Conservation (phyloP, 2,113 vertebrate genomes). For the Cebus imitator region DNA sequence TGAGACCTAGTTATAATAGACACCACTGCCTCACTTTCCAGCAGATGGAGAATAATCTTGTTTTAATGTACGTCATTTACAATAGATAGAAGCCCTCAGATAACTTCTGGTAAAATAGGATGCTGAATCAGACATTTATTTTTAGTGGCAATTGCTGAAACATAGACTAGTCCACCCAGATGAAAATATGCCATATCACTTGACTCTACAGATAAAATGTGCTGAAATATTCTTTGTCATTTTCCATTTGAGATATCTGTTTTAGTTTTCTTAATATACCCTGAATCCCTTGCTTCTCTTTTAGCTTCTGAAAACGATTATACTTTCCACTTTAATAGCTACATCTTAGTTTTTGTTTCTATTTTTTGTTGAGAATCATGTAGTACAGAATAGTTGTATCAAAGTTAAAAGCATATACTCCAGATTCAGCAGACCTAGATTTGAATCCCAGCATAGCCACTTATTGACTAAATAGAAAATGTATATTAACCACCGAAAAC, state of each 20-base stretch:
- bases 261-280: not conserved
- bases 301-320: not conserved
- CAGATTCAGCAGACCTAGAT: not conserved
- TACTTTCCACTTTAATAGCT: not conserved
- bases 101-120: slow-evolving; percentile 43
- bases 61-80: slow-evolving; percentile 24
- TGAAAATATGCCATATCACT: not conserved
- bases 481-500: not conserved
- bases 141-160: slow-evolving; percentile 41
- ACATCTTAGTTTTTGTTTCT: not conserved
- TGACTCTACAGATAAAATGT: not conserved
- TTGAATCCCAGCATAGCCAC: not conserved
- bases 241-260: slow-evolving; percentile 34
- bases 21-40: slow-evolving; percentile 9
- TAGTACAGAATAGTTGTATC: not conserved
- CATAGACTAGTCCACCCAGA: not conserved
- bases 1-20: slow-evolving; percentile 5
- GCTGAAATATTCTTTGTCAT: not conserved
- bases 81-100: slow-evolving; percentile 42
- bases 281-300: not conserved
- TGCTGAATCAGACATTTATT: slow-evolving; percentile 53
- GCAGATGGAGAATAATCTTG: slow-evolving; percentile 35
- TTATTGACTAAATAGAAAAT: not conserved
- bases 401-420: not conserved
- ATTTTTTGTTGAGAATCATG: not conserved